Evolutionary conservation across 2,797 vertebrate genomes (phyloP).

Genomic region (Synaphobranchus kaupii): DNA sequence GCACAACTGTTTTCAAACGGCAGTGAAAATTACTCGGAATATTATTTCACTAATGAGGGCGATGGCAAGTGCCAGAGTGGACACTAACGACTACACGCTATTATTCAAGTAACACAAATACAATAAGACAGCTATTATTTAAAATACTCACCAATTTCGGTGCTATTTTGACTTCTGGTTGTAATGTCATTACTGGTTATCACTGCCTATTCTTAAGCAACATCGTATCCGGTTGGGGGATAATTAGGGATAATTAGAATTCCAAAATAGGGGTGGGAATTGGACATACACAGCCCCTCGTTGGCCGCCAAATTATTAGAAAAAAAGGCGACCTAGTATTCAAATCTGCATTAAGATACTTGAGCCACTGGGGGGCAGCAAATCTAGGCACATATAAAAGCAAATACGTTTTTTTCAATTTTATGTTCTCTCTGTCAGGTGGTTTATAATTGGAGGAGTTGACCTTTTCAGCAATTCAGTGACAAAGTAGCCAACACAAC

Average conservation of each 20-base stretch:
- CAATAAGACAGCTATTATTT: not conserved
- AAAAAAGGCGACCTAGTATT: no score
- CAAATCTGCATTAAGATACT: not conserved
- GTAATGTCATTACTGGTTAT: not conserved
- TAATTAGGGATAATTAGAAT: no score
- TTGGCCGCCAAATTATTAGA: no score
- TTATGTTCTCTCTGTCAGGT: not conserved
- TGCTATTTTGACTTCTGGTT: not conserved
- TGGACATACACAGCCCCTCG: no score
- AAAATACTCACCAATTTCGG: not conserved
- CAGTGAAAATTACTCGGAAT: not conserved
- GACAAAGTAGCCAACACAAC: not conserved
- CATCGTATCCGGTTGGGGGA: not conserved
- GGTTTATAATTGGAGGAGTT: not conserved
- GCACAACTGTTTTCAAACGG: not conserved
- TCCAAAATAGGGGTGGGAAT: no score
- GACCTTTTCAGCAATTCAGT: not conserved
- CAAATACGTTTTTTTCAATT: not conserved
- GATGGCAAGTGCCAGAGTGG: not conserved
- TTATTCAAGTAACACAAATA: not conserved
- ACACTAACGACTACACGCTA: not conserved
- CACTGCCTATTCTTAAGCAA: not conserved
- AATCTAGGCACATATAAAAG: not conserved
- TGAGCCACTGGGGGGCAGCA: not conserved
- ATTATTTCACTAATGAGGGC: no score